Evolutionary conservation across 2,888 invertebrate genomes (phyloP).

Genomic region (Scrobipalpa atriplicella): DNA sequence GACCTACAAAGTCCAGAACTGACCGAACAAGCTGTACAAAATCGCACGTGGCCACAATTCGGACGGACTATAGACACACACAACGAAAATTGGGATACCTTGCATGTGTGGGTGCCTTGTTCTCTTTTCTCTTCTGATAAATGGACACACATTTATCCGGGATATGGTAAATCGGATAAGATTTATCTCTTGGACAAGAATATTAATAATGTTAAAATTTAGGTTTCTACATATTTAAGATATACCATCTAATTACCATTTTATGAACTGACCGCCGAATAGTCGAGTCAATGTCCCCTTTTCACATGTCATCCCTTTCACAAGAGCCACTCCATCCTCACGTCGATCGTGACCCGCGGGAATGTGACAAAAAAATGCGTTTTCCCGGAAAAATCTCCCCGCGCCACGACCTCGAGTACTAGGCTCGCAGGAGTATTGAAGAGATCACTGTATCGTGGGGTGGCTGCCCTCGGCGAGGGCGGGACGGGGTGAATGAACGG

Average conservation of each 20-base stretch:
- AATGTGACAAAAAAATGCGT: slow-evolving; percentile 38
- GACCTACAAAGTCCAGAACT: background rate
- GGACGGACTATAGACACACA: background rate
- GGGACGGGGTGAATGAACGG: slow-evolving; percentile 31
- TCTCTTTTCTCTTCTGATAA: background rate
- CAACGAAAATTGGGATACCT: background rate
- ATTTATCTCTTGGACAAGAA: background rate
- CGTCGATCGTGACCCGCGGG: slow-evolving; percentile 3
- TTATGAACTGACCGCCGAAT: background rate
- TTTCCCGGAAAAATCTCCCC: slow-evolving; percentile 67
- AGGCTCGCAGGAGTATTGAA: slow-evolving; percentile 44
- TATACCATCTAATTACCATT: background rate
- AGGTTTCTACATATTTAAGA: background rate
- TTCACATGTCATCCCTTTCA: too few relatives aligned
- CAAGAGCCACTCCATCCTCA: background rate
- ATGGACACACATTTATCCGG: background rate
- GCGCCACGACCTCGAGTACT: slow-evolving; percentile 56
- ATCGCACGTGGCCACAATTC: background rate
- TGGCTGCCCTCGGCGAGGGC: slow-evolving; percentile 28
- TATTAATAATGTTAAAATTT: background rate
- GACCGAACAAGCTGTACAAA: background rate
- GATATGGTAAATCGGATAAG: background rate
- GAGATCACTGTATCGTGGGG: slow-evolving; percentile 24
- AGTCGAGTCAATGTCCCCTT: background rate
- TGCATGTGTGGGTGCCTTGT: background rate